A percentile compares a stretch with the other conserved stretches of the same genome.
phyloP scores from a whole-genome alignment of 2,113 vertebrate genomes.

The Bubalus kerabau region DNA sequence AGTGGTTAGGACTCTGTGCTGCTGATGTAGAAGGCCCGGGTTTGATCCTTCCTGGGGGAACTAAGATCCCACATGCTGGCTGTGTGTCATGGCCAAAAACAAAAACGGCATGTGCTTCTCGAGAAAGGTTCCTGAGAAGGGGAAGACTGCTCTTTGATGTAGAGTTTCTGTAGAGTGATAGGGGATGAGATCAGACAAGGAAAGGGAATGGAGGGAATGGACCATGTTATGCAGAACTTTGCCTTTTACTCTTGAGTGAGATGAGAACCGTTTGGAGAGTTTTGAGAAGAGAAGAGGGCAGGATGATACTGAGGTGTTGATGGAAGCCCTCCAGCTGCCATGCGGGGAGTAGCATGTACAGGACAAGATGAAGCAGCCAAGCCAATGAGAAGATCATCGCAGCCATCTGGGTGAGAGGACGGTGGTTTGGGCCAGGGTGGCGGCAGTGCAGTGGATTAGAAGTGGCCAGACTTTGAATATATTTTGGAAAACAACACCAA shows the following conservation, averaged over 20 bases:
- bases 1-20: background rate
- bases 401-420: background rate
- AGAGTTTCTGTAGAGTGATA: background rate
- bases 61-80: background rate
- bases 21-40: background rate
- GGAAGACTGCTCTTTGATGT: background rate
- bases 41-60: background rate
- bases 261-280: background rate
- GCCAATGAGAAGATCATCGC: background rate
- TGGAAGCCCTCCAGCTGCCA: background rate
- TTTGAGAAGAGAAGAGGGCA: background rate
- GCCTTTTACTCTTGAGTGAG: background rate
- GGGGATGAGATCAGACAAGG: background rate
- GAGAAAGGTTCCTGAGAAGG: background rate
- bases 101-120: background rate
- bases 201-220: background rate
- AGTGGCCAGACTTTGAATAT: background rate
- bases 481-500: background rate
- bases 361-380: background rate
- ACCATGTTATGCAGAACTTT: background rate
- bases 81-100: background rate
- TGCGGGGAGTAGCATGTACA: background rate
- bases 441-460: background rate
- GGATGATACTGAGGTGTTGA: background rate
- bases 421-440: background rate